phyloP scores from a whole-genome alignment of 2,888 invertebrate genomes.

The Bellardia pandia region DNA sequence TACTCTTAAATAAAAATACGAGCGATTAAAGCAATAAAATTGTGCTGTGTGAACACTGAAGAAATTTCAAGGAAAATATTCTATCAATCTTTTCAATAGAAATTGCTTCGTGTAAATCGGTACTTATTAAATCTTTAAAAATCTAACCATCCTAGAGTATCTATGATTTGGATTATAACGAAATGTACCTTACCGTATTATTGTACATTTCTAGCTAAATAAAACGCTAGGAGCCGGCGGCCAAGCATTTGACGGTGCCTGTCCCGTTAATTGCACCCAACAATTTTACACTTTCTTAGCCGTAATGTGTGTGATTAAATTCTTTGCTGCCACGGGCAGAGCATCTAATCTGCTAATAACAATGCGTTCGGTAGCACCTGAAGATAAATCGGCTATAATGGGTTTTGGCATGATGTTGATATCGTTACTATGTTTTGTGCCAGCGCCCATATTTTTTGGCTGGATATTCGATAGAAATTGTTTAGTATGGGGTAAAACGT shows the following conservation, averaged over 20 bases:
- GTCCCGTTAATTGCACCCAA: constrained; percentile 86
- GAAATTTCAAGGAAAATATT: too few relatives aligned
- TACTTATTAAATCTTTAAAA: too few relatives aligned
- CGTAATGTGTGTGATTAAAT: constrained; percentile 86
- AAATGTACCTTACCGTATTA: too few relatives aligned
- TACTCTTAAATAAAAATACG: too few relatives aligned
- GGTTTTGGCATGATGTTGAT: constrained; percentile 88
- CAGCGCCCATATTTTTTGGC: constrained; percentile 91
- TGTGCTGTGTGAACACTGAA: too few relatives aligned
- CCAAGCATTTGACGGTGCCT: constrained; percentile 85
- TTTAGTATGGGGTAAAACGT: constrained; percentile 90
- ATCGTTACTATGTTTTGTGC: constrained; percentile 90
- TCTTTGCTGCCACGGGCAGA: constrained; percentile 86
- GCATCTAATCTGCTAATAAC: constrained; percentile 87
- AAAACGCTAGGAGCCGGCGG: constrained; percentile 78
- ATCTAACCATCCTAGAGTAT: too few relatives aligned
- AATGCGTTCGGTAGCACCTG: constrained; percentile 88
- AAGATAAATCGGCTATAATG: constrained; percentile 90
- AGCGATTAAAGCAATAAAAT: too few relatives aligned
- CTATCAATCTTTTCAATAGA: too few relatives aligned
- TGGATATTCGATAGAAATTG: constrained; percentile 88
- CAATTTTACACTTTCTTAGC: constrained; percentile 86
- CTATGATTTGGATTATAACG: too few relatives aligned
- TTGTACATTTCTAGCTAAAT: too few relatives aligned
- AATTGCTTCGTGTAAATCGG: too few relatives aligned